A percentile compares a stretch with the other conserved stretches of the same genome.
Evolutionary conservation across 92 coral and sea anemone genomes (phyloP).

Genomic region (Metridium senile): DNA sequence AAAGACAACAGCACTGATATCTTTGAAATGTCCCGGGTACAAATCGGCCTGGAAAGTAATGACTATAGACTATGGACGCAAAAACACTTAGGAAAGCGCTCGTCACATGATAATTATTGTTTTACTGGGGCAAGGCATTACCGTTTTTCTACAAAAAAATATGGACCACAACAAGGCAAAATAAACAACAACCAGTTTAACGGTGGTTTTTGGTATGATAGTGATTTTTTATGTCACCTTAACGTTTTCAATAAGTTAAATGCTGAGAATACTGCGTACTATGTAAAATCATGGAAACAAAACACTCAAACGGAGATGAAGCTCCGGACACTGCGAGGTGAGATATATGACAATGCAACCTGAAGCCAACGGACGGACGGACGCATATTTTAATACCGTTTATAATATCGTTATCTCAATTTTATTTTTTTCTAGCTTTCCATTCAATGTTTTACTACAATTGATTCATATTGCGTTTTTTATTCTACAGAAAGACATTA

Average conservation of each 20-base stretch:
- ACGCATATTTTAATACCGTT: not conserved
- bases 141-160: not conserved
- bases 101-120: not conserved
- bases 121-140: not conserved
- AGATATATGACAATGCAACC: not conserved
- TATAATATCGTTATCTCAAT: no score
- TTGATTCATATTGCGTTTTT: no score
- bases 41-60: not conserved
- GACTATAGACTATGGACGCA: no score
- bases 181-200: not conserved
- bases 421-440: no score
- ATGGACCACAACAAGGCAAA: not conserved
- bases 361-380: not conserved
- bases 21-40: not conserved
- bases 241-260: no score
- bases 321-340: constrained; percentile 19
- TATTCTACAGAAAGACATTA: constrained; percentile 17
- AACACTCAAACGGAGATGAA: constrained; percentile 12
- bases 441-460: no score
- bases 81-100: no score
- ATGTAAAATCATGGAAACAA: not conserved
- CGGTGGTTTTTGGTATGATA: constrained; percentile 16
- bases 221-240: not conserved
- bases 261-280: no score
- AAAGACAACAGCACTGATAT: not conserved